A percentile compares a stretch with the other conserved stretches of the same genome.
Evolutionary conservation across 2,888 invertebrate genomes (phyloP).

Genomic region (Meliscaeva auricollis): DNA sequence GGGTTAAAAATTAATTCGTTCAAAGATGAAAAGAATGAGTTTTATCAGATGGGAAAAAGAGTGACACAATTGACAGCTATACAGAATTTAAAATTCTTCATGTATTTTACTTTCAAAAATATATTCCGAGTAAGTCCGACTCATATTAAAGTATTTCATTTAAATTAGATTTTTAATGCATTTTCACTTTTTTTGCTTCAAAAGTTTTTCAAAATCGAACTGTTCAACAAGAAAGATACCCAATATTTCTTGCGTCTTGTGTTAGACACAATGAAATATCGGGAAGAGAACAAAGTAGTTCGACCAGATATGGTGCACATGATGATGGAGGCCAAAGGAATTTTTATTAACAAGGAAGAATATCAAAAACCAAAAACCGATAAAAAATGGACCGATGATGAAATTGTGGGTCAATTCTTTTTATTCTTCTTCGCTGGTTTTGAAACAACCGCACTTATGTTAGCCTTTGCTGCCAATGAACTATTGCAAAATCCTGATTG

Average conservation of each 20-base stretch:
- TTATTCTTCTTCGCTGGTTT: conserved; percentile 86
- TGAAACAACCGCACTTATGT: conserved; percentile 84
- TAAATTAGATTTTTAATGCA: too few species aligned
- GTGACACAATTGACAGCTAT: conserved; percentile 81
- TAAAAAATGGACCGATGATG: conserved; percentile 84
- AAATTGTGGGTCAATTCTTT: conserved; percentile 86
- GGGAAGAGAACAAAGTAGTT: conserved; percentile 84
- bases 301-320: conserved; percentile 86
- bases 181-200: not conserved
- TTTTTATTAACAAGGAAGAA: conserved; percentile 82
- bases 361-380: conserved; percentile 30
- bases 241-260: conserved; percentile 84
- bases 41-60: conserved; percentile 85
- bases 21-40: conserved; percentile 85
- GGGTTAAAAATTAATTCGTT: conserved; percentile 85
- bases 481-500: conserved; percentile 86
- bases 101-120: conserved; percentile 67
- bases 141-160: too few species aligned
- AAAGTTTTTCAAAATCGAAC: conserved; percentile 77
- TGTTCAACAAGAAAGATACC: conserved; percentile 79
- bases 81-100: conserved; percentile 77
- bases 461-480: conserved; percentile 86
- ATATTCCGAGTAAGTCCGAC: conserved; percentile 77
- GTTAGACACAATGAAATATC: conserved; percentile 83
- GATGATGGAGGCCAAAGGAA: conserved; percentile 84